Conservation (phyloP, 2,888 invertebrate genomes). For the Drosophila melanosoma region DNA sequence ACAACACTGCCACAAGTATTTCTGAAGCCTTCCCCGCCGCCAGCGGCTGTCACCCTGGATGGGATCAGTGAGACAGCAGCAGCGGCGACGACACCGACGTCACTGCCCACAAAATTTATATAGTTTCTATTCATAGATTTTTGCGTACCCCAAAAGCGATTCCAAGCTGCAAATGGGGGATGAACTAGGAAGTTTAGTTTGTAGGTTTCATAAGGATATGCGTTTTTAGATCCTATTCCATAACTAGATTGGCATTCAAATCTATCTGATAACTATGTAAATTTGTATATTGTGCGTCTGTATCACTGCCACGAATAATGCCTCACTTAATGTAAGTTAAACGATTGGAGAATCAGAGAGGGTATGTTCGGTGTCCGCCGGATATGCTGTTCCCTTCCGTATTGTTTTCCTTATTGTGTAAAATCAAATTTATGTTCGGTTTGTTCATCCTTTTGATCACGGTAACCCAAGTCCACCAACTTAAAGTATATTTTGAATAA, state of each 20-base stretch:
- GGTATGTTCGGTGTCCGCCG: conserved; percentile 12
- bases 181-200: conserved; percentile 37
- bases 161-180: conserved; percentile 33
- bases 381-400: conserved; percentile 11
- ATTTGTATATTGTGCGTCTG: conserved; percentile 31
- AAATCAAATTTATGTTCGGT: conserved; percentile 23
- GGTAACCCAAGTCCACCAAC: conserved; percentile 45
- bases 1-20: conserved; percentile 78
- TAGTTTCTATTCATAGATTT: conserved; percentile 36
- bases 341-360: conserved; percentile 4
- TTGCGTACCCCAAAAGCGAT: conserved; percentile 19
- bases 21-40: conserved; percentile 68
- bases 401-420: conserved; percentile 13
- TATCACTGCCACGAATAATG: conserved; percentile 44
- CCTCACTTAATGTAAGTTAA: conserved; percentile 7
- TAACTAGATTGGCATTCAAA: conserved; percentile 12
- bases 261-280: conserved; percentile 7
- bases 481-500: conserved; percentile 45
- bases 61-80: conserved; percentile 27
- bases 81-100: conserved; percentile 18
- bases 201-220: conserved; percentile 53
- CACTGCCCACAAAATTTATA: conserved; percentile 69
- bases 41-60: conserved; percentile 30
- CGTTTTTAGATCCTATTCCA: conserved; percentile 14
- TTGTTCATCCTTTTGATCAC: conserved; percentile 14